These are phyloP conservation scores for Mormyrops boulengeri DNA, from an alignment of 2,797 vertebrate species.

Conservation along the genomic window DNA sequence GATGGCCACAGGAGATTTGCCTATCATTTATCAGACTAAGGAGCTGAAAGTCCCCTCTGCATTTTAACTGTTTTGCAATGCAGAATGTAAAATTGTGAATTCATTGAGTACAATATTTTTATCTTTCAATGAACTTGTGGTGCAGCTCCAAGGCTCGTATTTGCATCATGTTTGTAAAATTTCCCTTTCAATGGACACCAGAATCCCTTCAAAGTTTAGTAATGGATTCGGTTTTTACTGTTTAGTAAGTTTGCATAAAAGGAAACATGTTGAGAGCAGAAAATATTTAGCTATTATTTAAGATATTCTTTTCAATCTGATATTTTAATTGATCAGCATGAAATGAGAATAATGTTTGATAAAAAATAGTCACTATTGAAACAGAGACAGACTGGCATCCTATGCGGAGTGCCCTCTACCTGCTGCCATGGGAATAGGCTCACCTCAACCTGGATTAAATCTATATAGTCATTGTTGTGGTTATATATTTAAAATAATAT, in stretches of 20 bases:
- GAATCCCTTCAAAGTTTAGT: not conserved
- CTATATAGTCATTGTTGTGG: not conserved
- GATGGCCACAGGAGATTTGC: conserved; percentile 18
- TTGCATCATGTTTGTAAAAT: not conserved
- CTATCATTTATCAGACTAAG: conserved; percentile 23
- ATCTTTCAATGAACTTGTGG: not conserved
- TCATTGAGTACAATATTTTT: not conserved
- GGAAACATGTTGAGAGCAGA: not conserved
- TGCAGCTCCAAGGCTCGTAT: not conserved
- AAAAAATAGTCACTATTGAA: not conserved
- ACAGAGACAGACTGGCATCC: not conserved
- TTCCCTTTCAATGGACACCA: not conserved
- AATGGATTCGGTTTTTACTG: not conserved
- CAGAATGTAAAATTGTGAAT: not conserved
- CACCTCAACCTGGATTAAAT: not conserved
- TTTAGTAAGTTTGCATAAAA: not conserved
- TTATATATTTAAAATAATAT: not conserved
- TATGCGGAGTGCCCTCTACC: not conserved
- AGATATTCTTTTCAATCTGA: not conserved
- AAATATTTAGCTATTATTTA: not conserved
- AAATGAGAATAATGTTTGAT: not conserved
- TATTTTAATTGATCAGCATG: not conserved
- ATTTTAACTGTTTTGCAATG: not conserved
- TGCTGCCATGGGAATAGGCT: not conserved
- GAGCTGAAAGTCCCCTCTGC: not conserved